Conservation (phyloP, 2,113 vertebrate species). For the Heterocephalus glaber region DNA sequence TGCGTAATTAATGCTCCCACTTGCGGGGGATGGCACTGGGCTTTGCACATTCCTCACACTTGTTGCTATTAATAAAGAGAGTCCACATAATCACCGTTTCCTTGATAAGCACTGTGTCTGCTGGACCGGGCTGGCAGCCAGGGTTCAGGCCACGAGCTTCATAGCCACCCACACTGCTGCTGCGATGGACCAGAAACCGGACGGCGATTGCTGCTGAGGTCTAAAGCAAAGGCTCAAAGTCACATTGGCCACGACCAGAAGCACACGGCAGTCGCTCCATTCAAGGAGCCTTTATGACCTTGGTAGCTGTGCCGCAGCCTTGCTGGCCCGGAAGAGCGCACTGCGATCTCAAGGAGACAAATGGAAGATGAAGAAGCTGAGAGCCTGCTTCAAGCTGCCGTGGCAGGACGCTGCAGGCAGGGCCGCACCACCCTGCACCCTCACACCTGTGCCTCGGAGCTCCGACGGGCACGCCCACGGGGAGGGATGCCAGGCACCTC, state of each 20-base stretch:
- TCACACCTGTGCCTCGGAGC: fast-evolving
- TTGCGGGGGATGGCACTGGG: fast-evolving
- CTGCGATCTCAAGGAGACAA: fast-evolving
- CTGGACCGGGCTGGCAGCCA: neutral
- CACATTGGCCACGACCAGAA: fast-evolving
- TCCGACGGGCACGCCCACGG: fast-evolving
- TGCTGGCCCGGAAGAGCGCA: fast-evolving
- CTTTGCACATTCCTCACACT: neutral
- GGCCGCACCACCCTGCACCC: fast-evolving
- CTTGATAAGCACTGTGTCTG: conserved; percentile 45
- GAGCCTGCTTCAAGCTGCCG: fast-evolving
- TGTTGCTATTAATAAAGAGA: neutral
- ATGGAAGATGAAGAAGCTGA: fast-evolving
- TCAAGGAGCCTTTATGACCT: fast-evolving
- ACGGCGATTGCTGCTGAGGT: neutral
- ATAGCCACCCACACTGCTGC: too few relatives aligned
- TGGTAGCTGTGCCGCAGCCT: neutral
- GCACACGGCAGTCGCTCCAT: fast-evolving
- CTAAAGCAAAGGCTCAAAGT: neutral
- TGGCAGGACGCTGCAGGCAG: neutral
- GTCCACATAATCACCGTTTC: neutral
- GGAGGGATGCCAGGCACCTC: fast-evolving
- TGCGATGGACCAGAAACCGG: too few relatives aligned
- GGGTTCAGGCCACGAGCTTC: neutral
- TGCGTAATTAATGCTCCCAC: fast-evolving